Evolutionary conservation across 2,888 invertebrate species (phyloP).

Genomic region (Drosophila picticornis): DNA sequence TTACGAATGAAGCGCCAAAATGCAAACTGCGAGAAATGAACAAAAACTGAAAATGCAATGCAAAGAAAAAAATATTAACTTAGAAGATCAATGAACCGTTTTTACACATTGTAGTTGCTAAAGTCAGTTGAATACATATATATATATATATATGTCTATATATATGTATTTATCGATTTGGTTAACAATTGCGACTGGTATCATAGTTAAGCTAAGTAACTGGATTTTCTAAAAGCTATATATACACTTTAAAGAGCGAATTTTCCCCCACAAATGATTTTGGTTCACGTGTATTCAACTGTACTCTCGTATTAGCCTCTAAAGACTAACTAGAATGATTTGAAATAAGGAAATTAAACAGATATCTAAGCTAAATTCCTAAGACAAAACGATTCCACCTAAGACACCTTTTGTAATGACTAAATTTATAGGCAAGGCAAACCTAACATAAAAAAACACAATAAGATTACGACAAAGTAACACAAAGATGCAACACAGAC

Average conservation of each 20-base stretch:
- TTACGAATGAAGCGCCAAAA: conserved; percentile 69
- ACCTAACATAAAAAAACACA: conserved; percentile 36
- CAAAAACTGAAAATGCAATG: conserved; percentile 42
- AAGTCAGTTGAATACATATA: conserved; percentile 46
- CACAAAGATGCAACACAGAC: conserved; percentile 39
- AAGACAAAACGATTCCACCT: conserved; percentile 81
- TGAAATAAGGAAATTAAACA: conserved; percentile 72
- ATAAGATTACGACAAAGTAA: conserved; percentile 35
- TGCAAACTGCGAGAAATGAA: conserved; percentile 47
- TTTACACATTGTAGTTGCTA: conserved; percentile 46
- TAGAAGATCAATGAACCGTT: conserved; percentile 26
- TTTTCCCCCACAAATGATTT: conserved; percentile 16
- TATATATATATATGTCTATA: neutral
- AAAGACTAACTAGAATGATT: conserved; percentile 76
- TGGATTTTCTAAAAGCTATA: conserved; percentile 31
- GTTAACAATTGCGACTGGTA: conserved; percentile 71
- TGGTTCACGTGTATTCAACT: conserved; percentile 21
- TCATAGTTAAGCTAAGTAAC: conserved; percentile 74
- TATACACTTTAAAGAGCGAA: conserved; percentile 21
- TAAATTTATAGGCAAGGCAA: conserved; percentile 69
- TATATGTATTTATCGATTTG: conserved; percentile 48
- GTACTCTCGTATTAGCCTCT: conserved; percentile 64
- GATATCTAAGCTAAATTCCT: conserved; percentile 81
- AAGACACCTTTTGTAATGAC: conserved; percentile 77
- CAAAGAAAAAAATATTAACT: conserved; percentile 9